A percentile compares a stretch with the other conserved stretches of the same genome.
These are phyloP conservation scores for Falco naumanni DNA, from an alignment of 2,797 vertebrate genomes.

Conservation along the genomic window DNA sequence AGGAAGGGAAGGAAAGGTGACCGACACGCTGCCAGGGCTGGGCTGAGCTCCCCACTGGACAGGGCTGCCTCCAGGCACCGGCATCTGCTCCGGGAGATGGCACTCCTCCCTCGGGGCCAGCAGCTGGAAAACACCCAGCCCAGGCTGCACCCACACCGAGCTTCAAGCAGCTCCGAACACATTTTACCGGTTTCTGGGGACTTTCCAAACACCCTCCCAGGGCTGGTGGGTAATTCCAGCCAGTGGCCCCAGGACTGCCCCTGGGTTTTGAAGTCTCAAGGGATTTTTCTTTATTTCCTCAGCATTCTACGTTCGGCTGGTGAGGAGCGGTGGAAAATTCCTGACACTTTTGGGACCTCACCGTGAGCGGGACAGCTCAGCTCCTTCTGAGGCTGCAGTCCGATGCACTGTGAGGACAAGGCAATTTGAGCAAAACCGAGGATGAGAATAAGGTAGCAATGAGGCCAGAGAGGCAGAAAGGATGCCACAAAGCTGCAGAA, in stretches of 20 bases:
- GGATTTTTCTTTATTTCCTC: background rate
- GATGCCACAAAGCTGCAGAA: background rate
- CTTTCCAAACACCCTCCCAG: background rate
- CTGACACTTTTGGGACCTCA: accelerated
- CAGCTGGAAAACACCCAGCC: background rate
- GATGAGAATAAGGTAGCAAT: accelerated
- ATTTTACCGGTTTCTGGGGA: background rate
- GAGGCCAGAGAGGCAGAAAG: background rate
- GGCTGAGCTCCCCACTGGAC: background rate
- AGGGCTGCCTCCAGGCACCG: too few relatives aligned
- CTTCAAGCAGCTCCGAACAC: background rate
- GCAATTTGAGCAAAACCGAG: accelerated
- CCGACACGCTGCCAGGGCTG: background rate
- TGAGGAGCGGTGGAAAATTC: background rate
- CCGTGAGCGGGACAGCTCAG: accelerated
- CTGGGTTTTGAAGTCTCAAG: accelerated
- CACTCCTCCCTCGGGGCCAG: background rate
- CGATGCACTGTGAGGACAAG: accelerated
- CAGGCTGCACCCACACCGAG: accelerated
- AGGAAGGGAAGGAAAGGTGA: background rate
- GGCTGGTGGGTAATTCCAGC: background rate
- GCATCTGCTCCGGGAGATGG: background rate
- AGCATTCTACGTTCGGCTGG: background rate
- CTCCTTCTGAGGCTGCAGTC: accelerated
- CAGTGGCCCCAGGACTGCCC: background rate